Base-by-base conservation (phyloP, 2,888 invertebrate genomes). In the Phanerotoma sp. region DNA sequence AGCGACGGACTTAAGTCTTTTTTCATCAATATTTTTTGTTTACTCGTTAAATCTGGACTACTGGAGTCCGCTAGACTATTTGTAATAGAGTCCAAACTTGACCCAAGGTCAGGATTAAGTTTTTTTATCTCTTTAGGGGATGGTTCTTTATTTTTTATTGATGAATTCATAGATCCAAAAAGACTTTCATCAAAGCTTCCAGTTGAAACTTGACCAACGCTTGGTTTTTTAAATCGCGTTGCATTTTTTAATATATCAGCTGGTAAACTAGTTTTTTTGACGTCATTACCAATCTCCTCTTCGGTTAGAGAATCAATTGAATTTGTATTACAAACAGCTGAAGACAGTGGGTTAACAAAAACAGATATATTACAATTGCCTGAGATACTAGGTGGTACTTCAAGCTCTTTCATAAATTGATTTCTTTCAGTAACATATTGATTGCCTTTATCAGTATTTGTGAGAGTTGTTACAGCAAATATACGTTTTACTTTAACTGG, bases 311-410 rank as follows among this genome's bases (percentile, higher is more conserved):
- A 78, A 45, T 78, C 78, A 18, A 66, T 72, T 0, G 74, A 77
- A 61, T 72, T 73, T 18, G 74, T 70, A 41, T 66, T 72, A 25
- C 72, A 72, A 37, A 72, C 77, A 11, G 69, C 60, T 7, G 73
- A 77, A 33, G 38, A 18, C 2, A 88, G 78, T 4, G 86, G 86
- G 67, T 88, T 88, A 38, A 88, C 83, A 51, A 86, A 83, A 35
- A 88, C 81, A 5, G 86, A 83, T 16, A 88, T 83, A 54, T 83
- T 82, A 15, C 79, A 62, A 68, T 70, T 81, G 63, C 70, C 77
- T 21, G 80, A 80, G 64, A 80, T 78, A 58, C 77, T 78, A 3
- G 81, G 78, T 10, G 80, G 80, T 10, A 82, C 75, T 62, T 83
- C 83, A 13, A 80, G 75, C 50, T 81, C 80, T 56, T 79, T 70